Base-by-base conservation (phyloP, 30 jellyfish, hydroid and myxozoan species). In the Nemopilema nomurai region DNA sequence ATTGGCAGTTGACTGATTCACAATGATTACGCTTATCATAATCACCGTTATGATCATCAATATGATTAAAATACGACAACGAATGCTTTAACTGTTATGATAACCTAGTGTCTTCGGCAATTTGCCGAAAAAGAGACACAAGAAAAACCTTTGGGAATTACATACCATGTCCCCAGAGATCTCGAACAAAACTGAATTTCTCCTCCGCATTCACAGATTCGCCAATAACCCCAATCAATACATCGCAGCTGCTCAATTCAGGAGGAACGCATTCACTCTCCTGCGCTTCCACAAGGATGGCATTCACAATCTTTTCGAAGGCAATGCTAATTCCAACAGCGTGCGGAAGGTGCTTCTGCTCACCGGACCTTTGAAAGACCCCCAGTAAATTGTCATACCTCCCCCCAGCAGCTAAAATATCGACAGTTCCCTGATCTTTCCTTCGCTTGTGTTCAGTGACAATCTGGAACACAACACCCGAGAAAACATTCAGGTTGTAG, bases 351-450 rank as follows among this genome's bases (percentile, higher is more conserved):
- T 18, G 30, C 28, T 74, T 65, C 71, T 76, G 81, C 71, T 92
- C 96, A 41, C 83, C 90, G 20, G 88, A 68, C 53, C 80, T 52
- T 32, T 79, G 69, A 74, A 87, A 77, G 30, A 70, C 28, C 67
- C 87, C 96, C 16, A 92, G 79, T 71, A 87, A 82, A 32, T 67
- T 75, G 28, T 92, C 92, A 53, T 85, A 92, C 53, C 98, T 68
- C 22, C 98, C 98, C 1, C 98, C 98, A 24, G 87, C 96, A 0
- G 98, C 98, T 32, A 92, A 67, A 18, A 92, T 82, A 78, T 92
- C 98, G 9, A 88, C 87, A 27, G 95, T 89, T 1, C 98, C 98
- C 25, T 69, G 92, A 64, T 83, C 87, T 57, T 80, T 13, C 72
- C 83, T 92, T 18, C 97, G 85, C 29, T 68, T 71, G 74, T 88